Evolutionary conservation across 2,797 vertebrate genomes (phyloP), one percentile per base, ranked within the genome.

Genomic region (Bovichtus variegatus): DNA sequence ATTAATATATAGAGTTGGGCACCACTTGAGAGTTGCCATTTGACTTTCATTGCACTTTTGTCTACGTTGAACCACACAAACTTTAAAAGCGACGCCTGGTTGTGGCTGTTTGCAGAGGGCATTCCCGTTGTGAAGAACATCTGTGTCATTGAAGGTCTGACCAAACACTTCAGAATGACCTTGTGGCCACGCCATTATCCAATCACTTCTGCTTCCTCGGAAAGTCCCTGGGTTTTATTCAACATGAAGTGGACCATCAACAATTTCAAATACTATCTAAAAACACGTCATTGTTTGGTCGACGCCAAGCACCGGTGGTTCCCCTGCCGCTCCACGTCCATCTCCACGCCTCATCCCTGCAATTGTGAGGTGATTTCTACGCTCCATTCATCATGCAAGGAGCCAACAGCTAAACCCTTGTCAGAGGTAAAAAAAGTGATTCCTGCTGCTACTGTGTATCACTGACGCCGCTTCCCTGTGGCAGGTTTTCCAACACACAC

Each of bases 381-480:
- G 25, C 77, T 82, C 41, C 61, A 82, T 89, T 88, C 64, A 53
- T 90, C 81, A 87, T 58, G 43, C 46, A 58, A 76, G 53, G 63
- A 83, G 78, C 60, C 47, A 89, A 80, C 67, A 67, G 78, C 73
- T 84, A 88, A 93, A 86, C 88, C 77, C 82, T 64, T 87, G 86
- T 89, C 86, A 72, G 78, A 82, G 62, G 74, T 73, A 60, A 79
- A 76, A 80, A 75, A 34, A 91, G 68, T 85, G 82, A 89, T 90
- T 90, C 85, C 78, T 80, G 83, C 78, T 87, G 81, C 74, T 80
- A 55, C 73, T 69, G 77, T 78, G 85, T 47, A 78, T 88, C 81
- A 83, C 62, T 36, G 75, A 75, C 62, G 41, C 78, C 61, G 65
- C 80, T 89, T 85, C 86, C 86, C 80, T 76, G 83, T 81, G 87